Evolutionary conservation across 2,888 invertebrate genomes (phyloP).

Genomic region (Drosophila maculinotata): DNA sequence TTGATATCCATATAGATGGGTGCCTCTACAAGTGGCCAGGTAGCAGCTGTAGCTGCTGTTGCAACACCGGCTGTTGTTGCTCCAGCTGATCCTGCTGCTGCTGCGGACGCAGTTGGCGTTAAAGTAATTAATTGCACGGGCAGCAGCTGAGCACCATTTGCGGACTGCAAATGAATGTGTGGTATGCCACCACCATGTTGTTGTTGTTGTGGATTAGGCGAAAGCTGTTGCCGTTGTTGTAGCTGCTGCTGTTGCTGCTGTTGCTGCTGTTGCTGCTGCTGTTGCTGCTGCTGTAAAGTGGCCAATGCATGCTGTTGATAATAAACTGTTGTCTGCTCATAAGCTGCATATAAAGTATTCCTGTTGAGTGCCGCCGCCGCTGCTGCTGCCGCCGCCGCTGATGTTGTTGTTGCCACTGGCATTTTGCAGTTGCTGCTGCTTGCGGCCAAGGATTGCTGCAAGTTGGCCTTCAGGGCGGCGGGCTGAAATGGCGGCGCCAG

Average conservation of each 20-base stretch:
- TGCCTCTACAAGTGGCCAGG: constrained; percentile 86
- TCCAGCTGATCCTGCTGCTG: constrained; percentile 63
- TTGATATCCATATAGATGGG: constrained; percentile 88
- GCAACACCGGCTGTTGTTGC: constrained; percentile 31
- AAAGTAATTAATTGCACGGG: constrained; percentile 86
- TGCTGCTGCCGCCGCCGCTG: constrained; percentile 23
- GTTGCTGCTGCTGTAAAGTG: constrained; percentile 43
- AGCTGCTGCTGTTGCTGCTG: constrained; percentile 48
- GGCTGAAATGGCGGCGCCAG: constrained; percentile 82
- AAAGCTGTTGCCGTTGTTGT: constrained; percentile 49
- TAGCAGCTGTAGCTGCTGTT: constrained; percentile 68
- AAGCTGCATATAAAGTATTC: constrained; percentile 64
- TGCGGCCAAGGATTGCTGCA: constrained; percentile 32
- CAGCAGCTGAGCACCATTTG: constrained; percentile 86
- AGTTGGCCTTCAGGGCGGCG: constrained; percentile 63
- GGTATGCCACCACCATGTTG: constrained; percentile 63
- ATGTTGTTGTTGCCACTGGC: constrained; percentile 15
- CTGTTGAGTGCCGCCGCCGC: constrained; percentile 25
- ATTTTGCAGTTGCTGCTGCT: constrained; percentile 32
- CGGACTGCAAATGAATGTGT: constrained; percentile 69
- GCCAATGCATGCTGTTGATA: constrained; percentile 62
- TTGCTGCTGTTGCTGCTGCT: constrained; percentile 49
- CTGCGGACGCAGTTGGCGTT: constrained; percentile 79
- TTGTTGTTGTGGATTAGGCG: constrained; percentile 53
- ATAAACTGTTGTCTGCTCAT: constrained; percentile 78